A percentile compares a stretch with the other conserved stretches of the same genome.
Conservation (phyloP, 2,113 vertebrate genomes). For the Spea bombifrons region DNA sequence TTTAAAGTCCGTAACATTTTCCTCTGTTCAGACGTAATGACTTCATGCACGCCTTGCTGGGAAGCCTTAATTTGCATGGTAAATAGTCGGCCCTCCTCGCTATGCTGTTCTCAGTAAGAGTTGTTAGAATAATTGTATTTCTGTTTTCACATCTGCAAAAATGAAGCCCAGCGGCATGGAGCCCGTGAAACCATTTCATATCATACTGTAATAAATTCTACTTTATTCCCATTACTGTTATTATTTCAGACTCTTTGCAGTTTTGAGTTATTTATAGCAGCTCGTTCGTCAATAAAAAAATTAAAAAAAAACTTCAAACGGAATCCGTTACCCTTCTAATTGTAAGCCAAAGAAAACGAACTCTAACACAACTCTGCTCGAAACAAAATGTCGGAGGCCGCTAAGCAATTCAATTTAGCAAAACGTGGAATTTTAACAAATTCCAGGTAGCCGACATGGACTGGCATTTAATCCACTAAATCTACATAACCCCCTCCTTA, state of each 20-base stretch:
- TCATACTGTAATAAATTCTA: conserved; percentile 60
- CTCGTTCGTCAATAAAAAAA: conserved; percentile 70
- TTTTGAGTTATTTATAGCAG: conserved; percentile 74
- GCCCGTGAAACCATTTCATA: conserved; percentile 64
- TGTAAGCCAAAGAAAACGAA: conserved; percentile 70
- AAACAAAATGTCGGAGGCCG: conserved; percentile 61
- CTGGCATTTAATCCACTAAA: conserved; percentile 53
- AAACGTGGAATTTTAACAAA: conserved; percentile 65
- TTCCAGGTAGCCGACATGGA: conserved; percentile 48
- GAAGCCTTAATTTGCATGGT: conserved; percentile 13
- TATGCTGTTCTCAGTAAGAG: conserved; percentile 65
- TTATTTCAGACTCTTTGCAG: conserved; percentile 59
- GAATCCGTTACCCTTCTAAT: conserved; percentile 67
- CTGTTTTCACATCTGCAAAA: conserved; percentile 75
- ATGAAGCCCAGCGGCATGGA: conserved; percentile 68
- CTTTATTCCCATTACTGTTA: conserved; percentile 63
- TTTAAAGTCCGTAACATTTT: conserved; percentile 31
- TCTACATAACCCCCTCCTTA: conserved; percentile 49
- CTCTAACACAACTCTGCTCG: conserved; percentile 63
- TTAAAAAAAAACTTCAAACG: conserved; percentile 66
- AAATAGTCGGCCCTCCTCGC: conserved; percentile 55
- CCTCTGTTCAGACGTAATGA: conserved; percentile 2
- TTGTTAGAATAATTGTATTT: conserved; percentile 69
- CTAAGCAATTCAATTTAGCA: conserved; percentile 54
- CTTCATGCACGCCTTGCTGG: conserved; percentile 17